A percentile compares a stretch with the other conserved stretches of the same genome.
phyloP scores from a whole-genome alignment of 2,113 vertebrate genomes.

The Rhipidura dahli region DNA sequence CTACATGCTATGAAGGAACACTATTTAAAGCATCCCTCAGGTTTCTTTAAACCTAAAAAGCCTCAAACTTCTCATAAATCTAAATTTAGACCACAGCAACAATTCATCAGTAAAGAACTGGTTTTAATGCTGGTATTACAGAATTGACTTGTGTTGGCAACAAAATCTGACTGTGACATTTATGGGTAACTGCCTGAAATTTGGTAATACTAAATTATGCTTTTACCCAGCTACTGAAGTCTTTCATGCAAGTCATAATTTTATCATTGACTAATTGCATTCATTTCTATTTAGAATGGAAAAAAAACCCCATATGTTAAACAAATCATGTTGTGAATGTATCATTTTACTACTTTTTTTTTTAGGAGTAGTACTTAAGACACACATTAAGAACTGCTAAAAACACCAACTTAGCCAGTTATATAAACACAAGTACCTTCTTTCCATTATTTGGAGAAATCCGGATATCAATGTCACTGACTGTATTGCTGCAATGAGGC shows the following conservation, averaged over 20 bases:
- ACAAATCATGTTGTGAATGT: background rate
- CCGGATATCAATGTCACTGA: background rate
- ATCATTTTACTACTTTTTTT: background rate
- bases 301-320: fast-evolving
- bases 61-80: background rate
- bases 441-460: background rate
- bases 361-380: background rate
- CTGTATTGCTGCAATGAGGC: background rate
- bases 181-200: constrained; percentile 29
- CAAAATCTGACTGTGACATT: constrained; percentile 23
- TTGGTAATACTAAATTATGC: background rate
- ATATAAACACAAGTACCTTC: background rate
- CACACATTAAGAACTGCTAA: background rate
- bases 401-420: background rate
- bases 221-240: background rate
- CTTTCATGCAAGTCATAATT: background rate
- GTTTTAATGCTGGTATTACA: background rate
- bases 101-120: background rate
- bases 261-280: background rate
- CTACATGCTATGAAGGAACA: background rate
- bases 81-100: background rate
- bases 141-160: background rate
- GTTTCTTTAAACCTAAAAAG: background rate
- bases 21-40: background rate
- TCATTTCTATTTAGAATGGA: background rate